Base-by-base conservation (phyloP, 2,888 invertebrate species). In the Xestia c-nigrum region DNA sequence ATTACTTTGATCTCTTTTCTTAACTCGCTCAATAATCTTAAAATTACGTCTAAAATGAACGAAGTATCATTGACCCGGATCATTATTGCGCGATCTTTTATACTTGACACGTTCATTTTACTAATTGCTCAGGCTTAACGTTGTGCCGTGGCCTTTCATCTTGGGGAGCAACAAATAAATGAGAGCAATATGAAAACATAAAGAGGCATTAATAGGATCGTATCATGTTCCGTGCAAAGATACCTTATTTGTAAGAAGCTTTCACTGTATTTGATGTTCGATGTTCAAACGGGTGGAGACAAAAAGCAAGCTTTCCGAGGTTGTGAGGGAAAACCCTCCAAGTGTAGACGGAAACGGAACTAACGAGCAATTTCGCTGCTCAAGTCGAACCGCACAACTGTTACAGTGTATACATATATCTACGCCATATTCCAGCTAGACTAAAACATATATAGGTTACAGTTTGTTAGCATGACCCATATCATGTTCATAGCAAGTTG, bases 291-390 rank as follows among this genome's bases (percentile, higher is more conserved):
- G n/a, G 19, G 66, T 72, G 4, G 72, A 72, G 78, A 78, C 76
- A 83, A 83, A 83, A 85, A 83, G 78, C 74, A 79, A 69, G 69
- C 65, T 65, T 24, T 57, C 47, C 64, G 72, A 82, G 82, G 43
- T 40, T 73, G 73, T 31, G 64, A 72, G 38, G 81, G 64, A 82
- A 87, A 90, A 84, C 89, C 83, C 88, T 88, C 86, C 85, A 90
- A 90, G 87, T 85, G 86, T 78, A 84, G 84, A 80, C 90, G 91
- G 91, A 91, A 90, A 88, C 90, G 89, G 89, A 92, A 90, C 93
- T 93, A 93, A 93, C 91, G 90, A 93, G 93, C 92, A 92, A 93
- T 93, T 92, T 92, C 87, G 83, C 80, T 84, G 88, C 84, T 87
- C 80, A 86, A 89, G 86, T 83, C 85, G 82, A 85, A 87, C 89